A percentile compares a stretch with the other conserved stretches of the same genome.
These are phyloP conservation scores for Stenichneumon culpator DNA, from an alignment of 2,888 invertebrate genomes.

Conservation along the genomic window DNA sequence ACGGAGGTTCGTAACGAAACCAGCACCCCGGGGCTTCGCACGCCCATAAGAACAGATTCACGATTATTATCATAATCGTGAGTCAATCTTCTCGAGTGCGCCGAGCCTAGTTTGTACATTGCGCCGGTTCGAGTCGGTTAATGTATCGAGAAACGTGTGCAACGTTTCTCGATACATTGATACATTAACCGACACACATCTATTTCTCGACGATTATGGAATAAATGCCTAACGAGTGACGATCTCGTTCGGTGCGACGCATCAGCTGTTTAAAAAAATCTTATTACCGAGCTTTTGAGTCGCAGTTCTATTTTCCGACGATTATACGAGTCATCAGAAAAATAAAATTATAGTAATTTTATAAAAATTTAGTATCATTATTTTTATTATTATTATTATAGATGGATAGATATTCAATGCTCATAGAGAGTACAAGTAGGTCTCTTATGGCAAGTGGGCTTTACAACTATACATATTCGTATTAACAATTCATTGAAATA, in stretches of 20 bases:
- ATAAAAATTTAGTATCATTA: no score
- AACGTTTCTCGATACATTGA: background rate
- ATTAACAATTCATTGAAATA: background rate
- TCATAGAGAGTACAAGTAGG: background rate
- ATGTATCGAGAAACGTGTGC: no score
- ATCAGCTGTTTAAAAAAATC: background rate
- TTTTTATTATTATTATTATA: no score
- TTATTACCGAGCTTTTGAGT: no score
- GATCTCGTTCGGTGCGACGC: background rate
- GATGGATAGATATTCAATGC: no score
- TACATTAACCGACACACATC: background rate
- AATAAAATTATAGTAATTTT: no score
- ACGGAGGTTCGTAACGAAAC: constrained; percentile 11
- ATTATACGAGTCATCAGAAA: no score
- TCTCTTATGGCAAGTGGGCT: background rate
- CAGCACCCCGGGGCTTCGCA: constrained; percentile 7
- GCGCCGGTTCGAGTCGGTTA: background rate
- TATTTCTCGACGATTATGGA: constrained; percentile 9
- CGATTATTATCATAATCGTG: constrained; percentile 42
- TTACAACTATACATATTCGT: background rate
- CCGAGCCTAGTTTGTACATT: constrained; percentile 17
- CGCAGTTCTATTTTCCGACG: no score
- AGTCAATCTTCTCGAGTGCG: constrained; percentile 42
- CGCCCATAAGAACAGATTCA: constrained; percentile 17
- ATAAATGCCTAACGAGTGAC: background rate